Evolutionary conservation across 2,113 vertebrate species (phyloP).

Genomic region (Alouatta palliata): DNA sequence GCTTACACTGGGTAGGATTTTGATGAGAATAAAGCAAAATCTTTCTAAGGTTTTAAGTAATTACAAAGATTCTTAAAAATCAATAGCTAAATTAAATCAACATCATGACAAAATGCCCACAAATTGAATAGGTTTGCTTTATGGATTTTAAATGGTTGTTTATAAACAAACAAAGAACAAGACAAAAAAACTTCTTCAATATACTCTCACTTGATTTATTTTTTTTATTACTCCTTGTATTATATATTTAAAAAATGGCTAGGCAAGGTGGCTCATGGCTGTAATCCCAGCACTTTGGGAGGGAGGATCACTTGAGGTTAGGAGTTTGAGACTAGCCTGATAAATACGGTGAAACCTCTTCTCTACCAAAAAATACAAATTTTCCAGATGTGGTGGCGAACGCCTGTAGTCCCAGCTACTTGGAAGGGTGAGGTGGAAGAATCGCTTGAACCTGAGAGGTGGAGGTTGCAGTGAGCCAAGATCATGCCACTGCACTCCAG

Average conservation of each 20-base stretch:
- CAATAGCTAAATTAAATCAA: not conserved
- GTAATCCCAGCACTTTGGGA: not conserved
- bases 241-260: not conserved
- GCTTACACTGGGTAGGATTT: not conserved
- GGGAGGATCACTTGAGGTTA: too few species aligned
- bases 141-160: not conserved
- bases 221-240: not conserved
- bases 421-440: not conserved
- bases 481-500: not conserved
- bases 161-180: not conserved
- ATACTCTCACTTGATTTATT: not conserved
- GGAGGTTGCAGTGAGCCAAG: not conserved
- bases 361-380: not conserved
- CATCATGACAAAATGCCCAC: not conserved
- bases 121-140: not conserved
- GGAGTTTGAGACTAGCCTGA: too few species aligned
- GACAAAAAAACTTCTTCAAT: not conserved
- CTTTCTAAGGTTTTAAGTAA: not conserved
- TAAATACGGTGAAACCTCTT: too few species aligned
- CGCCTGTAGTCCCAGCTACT: not conserved
- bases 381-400: not conserved
- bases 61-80: not conserved
- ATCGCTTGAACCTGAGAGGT: not conserved
- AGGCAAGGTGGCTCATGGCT: not conserved
- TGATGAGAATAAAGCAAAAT: constrained; percentile 9